These are phyloP conservation scores for Whitmania pigra DNA, from an alignment of 1,140 invertebrate species.

Conservation along the genomic window DNA sequence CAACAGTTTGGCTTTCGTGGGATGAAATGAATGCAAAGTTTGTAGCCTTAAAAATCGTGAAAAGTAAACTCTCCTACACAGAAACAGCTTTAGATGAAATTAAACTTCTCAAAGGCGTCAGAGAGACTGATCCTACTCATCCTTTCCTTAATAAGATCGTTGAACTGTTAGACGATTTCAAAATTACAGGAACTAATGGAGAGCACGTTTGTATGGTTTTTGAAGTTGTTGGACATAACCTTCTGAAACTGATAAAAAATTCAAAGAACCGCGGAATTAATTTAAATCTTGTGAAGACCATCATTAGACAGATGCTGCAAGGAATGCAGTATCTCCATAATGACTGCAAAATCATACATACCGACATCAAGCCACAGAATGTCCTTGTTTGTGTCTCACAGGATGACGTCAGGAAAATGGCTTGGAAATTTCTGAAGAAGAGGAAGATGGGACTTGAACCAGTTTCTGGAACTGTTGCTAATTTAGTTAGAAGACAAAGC, in stretches of 20 bases:
- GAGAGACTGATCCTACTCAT: slow-evolving; percentile 77
- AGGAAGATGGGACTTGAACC: slow-evolving; percentile 62
- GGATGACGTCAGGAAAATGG: slow-evolving; percentile 73
- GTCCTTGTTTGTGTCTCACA: slow-evolving; percentile 80
- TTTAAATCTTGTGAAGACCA: slow-evolving; percentile 78
- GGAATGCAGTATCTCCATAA: slow-evolving; percentile 90
- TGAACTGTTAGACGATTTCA: slow-evolving; percentile 92
- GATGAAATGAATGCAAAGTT: slow-evolving; percentile 55
- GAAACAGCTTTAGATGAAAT: slow-evolving; percentile 98
- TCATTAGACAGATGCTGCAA: slow-evolving; percentile 83
- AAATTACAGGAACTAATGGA: slow-evolving; percentile 90
- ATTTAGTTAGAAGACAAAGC: slow-evolving; percentile 53
- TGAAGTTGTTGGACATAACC: slow-evolving; percentile 92
- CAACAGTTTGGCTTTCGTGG: slow-evolving; percentile 95
- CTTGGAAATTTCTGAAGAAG: slow-evolving; percentile 60
- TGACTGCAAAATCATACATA: slow-evolving; percentile 96
- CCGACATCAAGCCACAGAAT: slow-evolving; percentile 98
- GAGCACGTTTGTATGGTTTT: slow-evolving; percentile 93
- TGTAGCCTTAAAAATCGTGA: slow-evolving; percentile 94
- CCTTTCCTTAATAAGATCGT: slow-evolving; percentile 86
- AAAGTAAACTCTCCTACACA: slow-evolving; percentile 91
- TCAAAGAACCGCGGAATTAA: slow-evolving; percentile 96
- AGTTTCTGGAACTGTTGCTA: slow-evolving; percentile 56
- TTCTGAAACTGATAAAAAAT: slow-evolving; percentile 91
- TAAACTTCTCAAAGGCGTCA: slow-evolving; percentile 78